Evolutionary conservation across 2,888 invertebrate genomes (phyloP), one percentile per base, ranked within the genome.

Genomic region (Ptychoptera albimana): DNA sequence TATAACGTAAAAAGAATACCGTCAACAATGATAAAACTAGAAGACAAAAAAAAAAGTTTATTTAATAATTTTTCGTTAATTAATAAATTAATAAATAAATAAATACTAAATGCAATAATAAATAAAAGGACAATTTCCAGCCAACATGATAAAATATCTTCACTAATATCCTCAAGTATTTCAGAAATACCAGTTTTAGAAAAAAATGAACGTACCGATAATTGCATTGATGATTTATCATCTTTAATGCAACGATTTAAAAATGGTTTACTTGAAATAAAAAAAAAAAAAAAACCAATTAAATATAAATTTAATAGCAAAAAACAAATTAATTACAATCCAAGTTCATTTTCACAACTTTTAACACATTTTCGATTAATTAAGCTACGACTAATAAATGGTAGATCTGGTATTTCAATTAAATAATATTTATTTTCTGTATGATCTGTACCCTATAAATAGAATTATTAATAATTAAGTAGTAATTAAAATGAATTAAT

Each of bases 91-190:
- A 12, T 36, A n/a, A 9, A 16, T 16, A 15, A 10, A 37, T n/a
- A 4, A 57, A 57, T 66, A 76, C 76, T 75, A 40, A 79, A 60
- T 36, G 77, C 70, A 46, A 77, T 69, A 1, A 73, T 54, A 49
- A 72, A 69, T 46, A 79, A 62, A 52, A 73, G 74, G 32, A 75
- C 52, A 46, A 79, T 67, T 55, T 78, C 74, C 44, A 53, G 55
- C 73, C 75, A 77, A 14, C 72, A 72, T 6, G 68, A 57, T 48
- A 71, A 63, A 35, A 80, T 57, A 59, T 80, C 79, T 52, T 72
- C 71, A 2, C 72, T 64, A 4, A 72, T 70, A 60, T 76, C 74
- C 72, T 76, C 58, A 49, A 69, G 68, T 50, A 73, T 72, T 50
- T 70, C 68, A 16, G 61, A 61, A 14, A 74, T 52, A 40, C 71